Evolutionary conservation across 2,113 vertebrate species (phyloP), one percentile per base, ranked within the genome.

Genomic region (Grantiella picta): DNA sequence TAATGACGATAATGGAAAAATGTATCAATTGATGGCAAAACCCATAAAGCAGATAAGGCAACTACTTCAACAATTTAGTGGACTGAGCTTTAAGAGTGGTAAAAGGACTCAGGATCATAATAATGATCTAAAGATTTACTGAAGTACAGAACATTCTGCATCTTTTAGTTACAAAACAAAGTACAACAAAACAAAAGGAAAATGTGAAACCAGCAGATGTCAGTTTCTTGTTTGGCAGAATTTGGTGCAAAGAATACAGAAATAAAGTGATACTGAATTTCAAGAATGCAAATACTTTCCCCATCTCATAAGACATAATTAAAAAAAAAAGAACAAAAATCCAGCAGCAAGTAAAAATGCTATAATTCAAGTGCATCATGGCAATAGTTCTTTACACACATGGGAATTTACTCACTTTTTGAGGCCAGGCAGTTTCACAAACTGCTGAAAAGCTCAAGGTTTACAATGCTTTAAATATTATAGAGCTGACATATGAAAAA

Each of bases 201-300:
- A 95, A 82, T 21, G 19, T 90, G 82, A 82, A 89, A 73, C 33
- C 19, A 89, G 73, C 29, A 82, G 88, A 89, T 63, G 61, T 36
- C 79, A 90, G 47, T 70, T 90, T 72, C 66, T 76, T 85, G 78
- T 64, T 82, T 53, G 45, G 47, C 54, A 89, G 50, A 87, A 78
- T 57, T 72, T 80, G 53, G n/a, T 92, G 90, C 78, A 90, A 77
- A 91, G 61, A 86, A 77, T 9, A 93, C 47, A 82, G 45, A 83
- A 95, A 70, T 44, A 87, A 89, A 96, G 50, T n/a, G 63, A 92
- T 91, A 72, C 27, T 61, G 38, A 87, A 94, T 69, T 92, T 95
- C 80, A 89, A 91, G 85, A 97, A 95, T 87, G 82, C 73, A 94
- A 91, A 80, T 82, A 91, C 66, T 83, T 96, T 85, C 92, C 82